A percentile compares a stretch with the other conserved stretches of the same genome.
Evolutionary conservation across 2,113 vertebrate species (phyloP).

Genomic region (Pristiophorus japonicus): DNA sequence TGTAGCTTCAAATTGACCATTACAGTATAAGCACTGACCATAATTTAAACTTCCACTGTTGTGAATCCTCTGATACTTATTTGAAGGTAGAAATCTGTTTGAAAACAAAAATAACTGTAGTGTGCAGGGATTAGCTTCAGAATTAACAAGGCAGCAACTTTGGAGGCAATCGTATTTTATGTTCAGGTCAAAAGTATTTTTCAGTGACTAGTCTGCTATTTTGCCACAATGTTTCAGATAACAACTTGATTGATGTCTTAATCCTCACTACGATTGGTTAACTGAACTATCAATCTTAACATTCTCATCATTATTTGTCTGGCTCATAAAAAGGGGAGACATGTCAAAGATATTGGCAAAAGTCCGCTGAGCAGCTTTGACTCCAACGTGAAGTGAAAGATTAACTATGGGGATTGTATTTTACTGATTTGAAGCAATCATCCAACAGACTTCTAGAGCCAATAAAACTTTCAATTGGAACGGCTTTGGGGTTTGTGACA

Average conservation of each 20-base stretch:
- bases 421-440: neutral
- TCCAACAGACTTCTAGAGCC: neutral
- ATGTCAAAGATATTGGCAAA: neutral
- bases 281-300: neutral
- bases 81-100: neutral
- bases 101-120: neutral
- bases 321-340: neutral
- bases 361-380: neutral
- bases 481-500: neutral
- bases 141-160: neutral
- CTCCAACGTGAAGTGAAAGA: neutral
- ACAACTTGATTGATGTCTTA: neutral
- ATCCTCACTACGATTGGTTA: neutral
- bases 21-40: neutral
- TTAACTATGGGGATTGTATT: neutral
- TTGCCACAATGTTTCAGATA: neutral
- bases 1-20: neutral
- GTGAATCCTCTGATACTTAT: neutral
- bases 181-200: neutral
- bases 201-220: neutral
- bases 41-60: neutral
- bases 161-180: neutral
- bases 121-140: neutral
- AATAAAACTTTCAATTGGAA: neutral
- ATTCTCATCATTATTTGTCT: neutral